Evolutionary conservation across 2,113 vertebrate species (phyloP).

Genomic region (Hipposideros armiger): DNA sequence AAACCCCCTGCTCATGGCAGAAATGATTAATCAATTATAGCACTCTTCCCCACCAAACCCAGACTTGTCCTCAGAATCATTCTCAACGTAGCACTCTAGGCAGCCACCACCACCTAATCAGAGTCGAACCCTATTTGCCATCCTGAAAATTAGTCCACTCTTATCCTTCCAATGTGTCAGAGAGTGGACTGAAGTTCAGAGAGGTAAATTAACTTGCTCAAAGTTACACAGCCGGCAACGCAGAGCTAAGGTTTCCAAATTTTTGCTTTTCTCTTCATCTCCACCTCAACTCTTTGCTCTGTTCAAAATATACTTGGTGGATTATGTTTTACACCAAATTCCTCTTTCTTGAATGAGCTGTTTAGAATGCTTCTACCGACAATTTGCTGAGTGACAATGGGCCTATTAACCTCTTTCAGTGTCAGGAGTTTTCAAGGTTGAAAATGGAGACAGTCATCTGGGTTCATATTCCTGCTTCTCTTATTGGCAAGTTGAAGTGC

Average conservation of each 20-base stretch:
- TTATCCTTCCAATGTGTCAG: not conserved
- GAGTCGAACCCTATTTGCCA: not conserved
- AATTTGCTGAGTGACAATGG: not conserved
- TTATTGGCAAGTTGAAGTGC: not conserved
- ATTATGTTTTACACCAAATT: not conserved
- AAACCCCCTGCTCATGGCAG: not conserved
- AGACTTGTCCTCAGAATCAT: not conserved
- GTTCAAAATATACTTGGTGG: slow-evolving; percentile 8
- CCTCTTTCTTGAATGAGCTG: not conserved
- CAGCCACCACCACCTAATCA: not conserved
- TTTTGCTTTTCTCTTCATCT: slow-evolving; percentile 14
- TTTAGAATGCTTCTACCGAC: not conserved
- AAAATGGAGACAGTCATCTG: slow-evolving; percentile 20
- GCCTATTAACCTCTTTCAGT: slow-evolving; percentile 2
- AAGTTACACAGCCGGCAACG: not conserved
- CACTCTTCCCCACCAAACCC: not conserved
- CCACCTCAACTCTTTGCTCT: not conserved
- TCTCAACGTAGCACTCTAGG: not conserved
- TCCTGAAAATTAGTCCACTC: not conserved
- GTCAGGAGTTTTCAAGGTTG: not conserved
- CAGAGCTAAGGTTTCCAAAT: not conserved
- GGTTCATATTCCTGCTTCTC: slow-evolving; percentile 27
- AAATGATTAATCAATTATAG: not conserved
- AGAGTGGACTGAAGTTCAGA: not conserved
- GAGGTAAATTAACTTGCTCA: not conserved